phyloP scores from a whole-genome alignment of 1,140 invertebrate genomes.

The Dysdera silvatica region DNA sequence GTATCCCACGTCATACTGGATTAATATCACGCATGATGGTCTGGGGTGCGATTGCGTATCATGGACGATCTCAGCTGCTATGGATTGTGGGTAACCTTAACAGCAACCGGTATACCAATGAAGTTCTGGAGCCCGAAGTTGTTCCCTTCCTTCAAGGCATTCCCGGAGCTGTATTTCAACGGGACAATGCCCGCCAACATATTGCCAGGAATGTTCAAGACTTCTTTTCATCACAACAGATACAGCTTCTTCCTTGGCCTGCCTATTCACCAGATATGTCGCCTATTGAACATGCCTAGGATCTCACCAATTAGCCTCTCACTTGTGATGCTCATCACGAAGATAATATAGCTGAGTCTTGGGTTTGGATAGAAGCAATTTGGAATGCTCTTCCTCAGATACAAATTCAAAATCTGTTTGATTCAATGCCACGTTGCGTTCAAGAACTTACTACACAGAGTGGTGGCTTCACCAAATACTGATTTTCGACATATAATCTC shows the following conservation, averaged over 20 bases:
- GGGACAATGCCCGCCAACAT: background rate
- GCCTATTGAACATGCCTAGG: background rate
- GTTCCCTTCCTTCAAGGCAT: slow-evolving; percentile 1
- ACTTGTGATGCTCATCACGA: background rate
- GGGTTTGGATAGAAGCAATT: background rate
- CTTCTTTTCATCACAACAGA: too few species aligned
- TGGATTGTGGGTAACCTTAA: background rate
- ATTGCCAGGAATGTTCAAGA: too few species aligned
- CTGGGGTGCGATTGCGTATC: background rate
- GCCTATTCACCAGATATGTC: too few species aligned
- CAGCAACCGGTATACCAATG: background rate
- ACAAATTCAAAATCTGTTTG: background rate
- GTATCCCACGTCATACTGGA: background rate
- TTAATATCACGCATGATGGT: background rate
- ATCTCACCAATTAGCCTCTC: background rate
- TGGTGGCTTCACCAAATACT: too few species aligned
- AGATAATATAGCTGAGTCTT: background rate
- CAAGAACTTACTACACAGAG: background rate
- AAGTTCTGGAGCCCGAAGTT: background rate
- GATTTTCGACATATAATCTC: too few species aligned
- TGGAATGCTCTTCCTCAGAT: background rate
- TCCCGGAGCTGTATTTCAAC: background rate
- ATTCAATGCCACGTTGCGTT: background rate
- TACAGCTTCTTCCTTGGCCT: too few species aligned
- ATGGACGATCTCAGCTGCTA: background rate